phyloP scores from a whole-genome alignment of 2,113 vertebrate genomes.

The Hepsetus odoe region DNA sequence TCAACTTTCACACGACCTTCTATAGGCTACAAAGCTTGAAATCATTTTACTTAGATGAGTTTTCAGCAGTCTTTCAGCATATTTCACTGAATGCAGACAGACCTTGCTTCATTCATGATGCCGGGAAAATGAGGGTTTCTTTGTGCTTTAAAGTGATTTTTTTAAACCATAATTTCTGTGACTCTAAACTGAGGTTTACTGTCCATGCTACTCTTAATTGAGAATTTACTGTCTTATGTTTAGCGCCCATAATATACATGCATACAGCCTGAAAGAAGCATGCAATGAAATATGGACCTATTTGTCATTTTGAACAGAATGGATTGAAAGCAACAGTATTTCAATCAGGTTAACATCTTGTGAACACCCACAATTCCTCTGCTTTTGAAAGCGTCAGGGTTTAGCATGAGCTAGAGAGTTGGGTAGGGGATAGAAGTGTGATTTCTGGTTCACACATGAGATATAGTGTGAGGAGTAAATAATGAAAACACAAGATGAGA shows the following conservation, averaged over 20 bases:
- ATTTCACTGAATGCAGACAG: neutral
- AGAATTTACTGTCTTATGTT: constrained; percentile 36
- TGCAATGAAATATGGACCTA: no score
- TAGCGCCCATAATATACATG: neutral
- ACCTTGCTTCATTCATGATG: neutral
- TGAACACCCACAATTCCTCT: neutral
- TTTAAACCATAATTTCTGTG: neutral
- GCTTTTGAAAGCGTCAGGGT: neutral
- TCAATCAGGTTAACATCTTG: constrained; percentile 47
- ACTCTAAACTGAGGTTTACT: no score
- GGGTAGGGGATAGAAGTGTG: neutral
- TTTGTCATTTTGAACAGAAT: constrained; percentile 63
- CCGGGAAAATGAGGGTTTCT: constrained; percentile 5
- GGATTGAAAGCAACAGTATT: constrained; percentile 45
- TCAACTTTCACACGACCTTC: neutral
- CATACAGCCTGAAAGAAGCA: neutral
- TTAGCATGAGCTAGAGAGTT: neutral
- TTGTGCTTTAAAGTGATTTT: neutral
- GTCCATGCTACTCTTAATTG: neutral
- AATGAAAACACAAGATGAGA: no score
- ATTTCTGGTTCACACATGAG: neutral
- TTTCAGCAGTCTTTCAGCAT: neutral
- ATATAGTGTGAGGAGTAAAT: no score
- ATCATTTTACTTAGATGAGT: constrained; percentile 2
- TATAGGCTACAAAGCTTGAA: neutral